These are phyloP conservation scores for Ataeniobius toweri DNA, from an alignment of 2,797 vertebrate genomes.

Conservation along the genomic window DNA sequence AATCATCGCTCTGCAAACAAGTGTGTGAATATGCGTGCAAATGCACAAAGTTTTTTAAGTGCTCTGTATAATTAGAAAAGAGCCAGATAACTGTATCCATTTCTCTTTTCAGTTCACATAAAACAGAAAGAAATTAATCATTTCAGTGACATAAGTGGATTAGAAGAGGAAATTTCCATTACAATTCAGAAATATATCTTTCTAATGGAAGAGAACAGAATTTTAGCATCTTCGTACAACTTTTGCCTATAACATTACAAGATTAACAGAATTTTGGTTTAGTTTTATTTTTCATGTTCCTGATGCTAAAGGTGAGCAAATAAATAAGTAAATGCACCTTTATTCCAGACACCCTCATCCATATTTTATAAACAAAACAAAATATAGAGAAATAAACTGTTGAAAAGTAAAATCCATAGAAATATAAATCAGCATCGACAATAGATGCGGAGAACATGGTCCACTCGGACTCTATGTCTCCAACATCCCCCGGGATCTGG, in stretches of 20 bases:
- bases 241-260: not conserved
- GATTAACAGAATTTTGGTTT: not conserved
- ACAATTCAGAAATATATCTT: too few relatives aligned
- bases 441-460: too few relatives aligned
- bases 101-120: not conserved
- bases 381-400: too few relatives aligned
- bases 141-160: not conserved
- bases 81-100: not conserved
- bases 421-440: too few relatives aligned
- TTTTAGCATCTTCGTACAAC: not conserved
- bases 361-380: too few relatives aligned
- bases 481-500: too few relatives aligned
- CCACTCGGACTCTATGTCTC: too few relatives aligned
- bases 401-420: too few relatives aligned
- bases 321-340: too few relatives aligned
- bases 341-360: too few relatives aligned
- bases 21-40: not conserved
- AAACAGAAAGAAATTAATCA: not conserved
- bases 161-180: not conserved
- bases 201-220: not conserved
- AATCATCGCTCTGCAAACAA: not conserved
- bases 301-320: not conserved
- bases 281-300: not conserved
- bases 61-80: not conserved
- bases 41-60: not conserved